Evolutionary conservation across 2,113 vertebrate genomes (phyloP), one percentile per base, ranked within the genome.

Genomic region (Nanorana parkeri): DNA sequence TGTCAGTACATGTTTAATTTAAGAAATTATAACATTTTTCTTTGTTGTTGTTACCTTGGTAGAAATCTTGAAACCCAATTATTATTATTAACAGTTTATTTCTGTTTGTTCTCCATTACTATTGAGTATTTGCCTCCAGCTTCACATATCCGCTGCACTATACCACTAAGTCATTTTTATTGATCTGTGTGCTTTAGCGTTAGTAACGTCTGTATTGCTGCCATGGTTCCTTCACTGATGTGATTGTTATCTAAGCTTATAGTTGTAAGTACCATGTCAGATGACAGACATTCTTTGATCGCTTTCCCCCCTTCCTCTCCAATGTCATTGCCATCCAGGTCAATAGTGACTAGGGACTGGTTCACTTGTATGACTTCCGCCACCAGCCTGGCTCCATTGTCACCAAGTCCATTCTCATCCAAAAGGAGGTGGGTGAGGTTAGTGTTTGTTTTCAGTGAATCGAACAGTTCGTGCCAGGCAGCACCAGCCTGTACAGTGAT

Each of bases 341-440:
- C 94, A 41, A 94, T 87, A 85, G 87, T 88, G 61, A 15, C 76
- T 65, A 95, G 77, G 20, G 87, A 83, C 21, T 11, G 5, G 79
- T 92, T 94, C 5, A 85, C 89, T 54, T 67, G 86, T 69, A 95
- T 88, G 64, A 78, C 81, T 55, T 93, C 89, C 0, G 93, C 90
- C 77, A 94, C 88, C 58, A 93, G 86, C 81, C 90, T 85, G 32
- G 91, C 89, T 19, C 93, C 93, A 0, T 87, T 87, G 84, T 94
- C 92, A 3, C 92, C 92, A 61, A 94, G 77, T 60, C 87, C 84
- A 82, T 88, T 93, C 84, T 94, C 93, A 17, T 94, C 94, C n/a
- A 94, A 87, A 71, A 93, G 89, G 64, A 95, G 87, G 47, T 90
- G 92, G 52, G 64, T 80, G 29, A 94, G 84, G 0, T 85, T 85